Conservation (phyloP, 2,888 invertebrate genomes). For the Neoitamus cyanurus region DNA sequence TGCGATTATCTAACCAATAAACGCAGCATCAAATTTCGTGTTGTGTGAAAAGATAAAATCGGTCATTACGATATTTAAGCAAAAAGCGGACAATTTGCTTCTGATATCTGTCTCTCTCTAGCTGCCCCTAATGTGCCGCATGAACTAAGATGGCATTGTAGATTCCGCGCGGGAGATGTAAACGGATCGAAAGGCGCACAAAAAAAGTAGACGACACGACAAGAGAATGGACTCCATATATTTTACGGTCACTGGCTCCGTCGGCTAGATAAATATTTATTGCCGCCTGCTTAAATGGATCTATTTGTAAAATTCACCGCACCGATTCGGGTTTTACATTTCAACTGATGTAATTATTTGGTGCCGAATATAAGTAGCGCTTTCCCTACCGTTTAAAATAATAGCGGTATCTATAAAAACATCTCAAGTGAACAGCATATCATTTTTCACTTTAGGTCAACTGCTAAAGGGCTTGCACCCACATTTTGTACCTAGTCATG, state of each 20-base stretch:
- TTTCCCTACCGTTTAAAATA: not conserved
- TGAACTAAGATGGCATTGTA: not conserved
- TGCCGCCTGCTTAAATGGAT: not conserved
- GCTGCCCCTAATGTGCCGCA: not conserved
- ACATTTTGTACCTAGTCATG: no score
- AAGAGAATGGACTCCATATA: not conserved
- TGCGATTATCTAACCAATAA: not conserved
- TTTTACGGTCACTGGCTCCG: constrained; percentile 15
- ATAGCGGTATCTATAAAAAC: not conserved
- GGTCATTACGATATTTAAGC: not conserved
- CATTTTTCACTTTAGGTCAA: not conserved
- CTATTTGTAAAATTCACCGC: constrained; percentile 18
- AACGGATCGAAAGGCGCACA: not conserved
- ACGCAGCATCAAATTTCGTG: not conserved
- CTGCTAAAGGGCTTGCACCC: no score
- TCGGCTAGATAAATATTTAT: constrained; percentile 8
- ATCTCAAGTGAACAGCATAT: not conserved
- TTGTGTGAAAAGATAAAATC: constrained; percentile 14
- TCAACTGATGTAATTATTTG: not conserved
- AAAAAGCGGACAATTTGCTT: not conserved
- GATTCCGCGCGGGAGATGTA: not conserved
- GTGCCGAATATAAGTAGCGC: not conserved
- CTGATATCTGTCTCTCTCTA: not conserved
- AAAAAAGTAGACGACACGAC: not conserved
- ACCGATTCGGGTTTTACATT: not conserved